Evolutionary conservation across 2,888 invertebrate genomes (phyloP), one percentile per base, ranked within the genome.

Genomic region (Nineta flava): DNA sequence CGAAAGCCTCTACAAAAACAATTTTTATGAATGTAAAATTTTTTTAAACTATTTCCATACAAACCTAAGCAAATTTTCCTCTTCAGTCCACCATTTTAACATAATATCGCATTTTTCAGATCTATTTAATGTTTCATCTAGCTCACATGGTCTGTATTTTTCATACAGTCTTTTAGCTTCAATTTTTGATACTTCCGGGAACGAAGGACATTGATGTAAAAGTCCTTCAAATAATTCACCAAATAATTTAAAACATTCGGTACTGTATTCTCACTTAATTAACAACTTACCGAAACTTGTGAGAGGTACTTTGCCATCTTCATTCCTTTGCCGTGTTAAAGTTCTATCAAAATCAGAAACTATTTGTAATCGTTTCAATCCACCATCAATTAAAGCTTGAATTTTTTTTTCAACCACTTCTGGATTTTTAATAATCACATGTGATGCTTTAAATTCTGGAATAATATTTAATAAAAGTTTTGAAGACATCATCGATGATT

Each of bases 281-380:
- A 5, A n/a, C n/a, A 46, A 65, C 67, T 65, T 70, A 81, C 92
- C 85, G 71, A 91, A 92, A 65, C 90, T 90, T 46, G 87, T 85
- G 2, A 81, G 69, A 21, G 86, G 83, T 31, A 68, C 65, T 54
- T 71, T 72, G 0, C 90, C 91, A 66, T 79, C 72, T 53, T 82
- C 75, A 55, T 83, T 71, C 50, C 76, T 78, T 57, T 86, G 85
- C 58, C 84, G 83, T 0, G 92, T 90, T 46, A 94, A 69, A 1
- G 94, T 94, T 58, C 80, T 77, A 65, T 94, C 94, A 64, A 93
- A 94, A 65, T 94, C 94, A 0, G 88, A 83, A 0, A 94, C 85
- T 32, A 93, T 71, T 74, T 92, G 79, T 52, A 90, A 66, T 54
- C 79, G 79, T n/a, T 70, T 67, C 17, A 72, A 63, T 7, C 81